These are phyloP conservation scores for Callopanchax toddi DNA, from an alignment of 2,113 vertebrate species.

Conservation along the genomic window DNA sequence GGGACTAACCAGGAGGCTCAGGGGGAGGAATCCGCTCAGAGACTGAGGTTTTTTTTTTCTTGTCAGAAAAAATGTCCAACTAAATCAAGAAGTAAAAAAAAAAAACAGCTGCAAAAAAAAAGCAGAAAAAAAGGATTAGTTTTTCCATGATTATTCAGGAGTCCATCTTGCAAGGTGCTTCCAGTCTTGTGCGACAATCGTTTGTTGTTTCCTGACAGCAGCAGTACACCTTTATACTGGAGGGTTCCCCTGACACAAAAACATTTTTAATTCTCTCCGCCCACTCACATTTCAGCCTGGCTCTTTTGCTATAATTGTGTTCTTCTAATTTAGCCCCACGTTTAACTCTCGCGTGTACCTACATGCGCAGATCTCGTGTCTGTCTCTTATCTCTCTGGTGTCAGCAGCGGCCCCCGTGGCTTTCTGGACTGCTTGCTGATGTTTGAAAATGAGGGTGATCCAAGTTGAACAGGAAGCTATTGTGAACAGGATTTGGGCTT, in stretches of 20 bases:
- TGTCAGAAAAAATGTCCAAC: constrained; percentile 46
- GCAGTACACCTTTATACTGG: constrained; percentile 65
- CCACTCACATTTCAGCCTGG: constrained; percentile 40
- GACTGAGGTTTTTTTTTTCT: constrained; percentile 47
- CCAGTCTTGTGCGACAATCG: constrained; percentile 51
- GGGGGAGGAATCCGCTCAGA: constrained; percentile 29
- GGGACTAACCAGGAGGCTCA: constrained; percentile 54
- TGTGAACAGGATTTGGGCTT: constrained; percentile 85
- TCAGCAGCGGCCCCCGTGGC: constrained; percentile 71
- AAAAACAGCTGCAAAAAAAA: constrained; percentile 21
- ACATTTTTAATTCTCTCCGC: constrained; percentile 59
- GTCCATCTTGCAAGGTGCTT: constrained; percentile 41
- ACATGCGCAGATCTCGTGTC: constrained; percentile 37
- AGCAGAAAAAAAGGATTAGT: constrained; percentile 28
- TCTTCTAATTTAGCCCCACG: constrained; percentile 47
- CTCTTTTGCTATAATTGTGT: constrained; percentile 48
- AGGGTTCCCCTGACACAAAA: constrained; percentile 62
- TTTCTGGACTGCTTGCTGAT: constrained; percentile 72
- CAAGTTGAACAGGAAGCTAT: constrained; percentile 86
- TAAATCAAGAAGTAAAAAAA: constrained; percentile 16
- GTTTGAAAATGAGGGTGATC: constrained; percentile 80
- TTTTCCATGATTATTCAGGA: constrained; percentile 33
- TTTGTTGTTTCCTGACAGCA: constrained; percentile 61
- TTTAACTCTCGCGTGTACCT: constrained; percentile 30
- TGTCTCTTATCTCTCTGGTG: constrained; percentile 56